Percentiles rank a stretch among this genome's conserved stretches.
Evolutionary conservation across 2,888 invertebrate genomes (phyloP).

Genomic region (Arrhopalites spinosus): DNA sequence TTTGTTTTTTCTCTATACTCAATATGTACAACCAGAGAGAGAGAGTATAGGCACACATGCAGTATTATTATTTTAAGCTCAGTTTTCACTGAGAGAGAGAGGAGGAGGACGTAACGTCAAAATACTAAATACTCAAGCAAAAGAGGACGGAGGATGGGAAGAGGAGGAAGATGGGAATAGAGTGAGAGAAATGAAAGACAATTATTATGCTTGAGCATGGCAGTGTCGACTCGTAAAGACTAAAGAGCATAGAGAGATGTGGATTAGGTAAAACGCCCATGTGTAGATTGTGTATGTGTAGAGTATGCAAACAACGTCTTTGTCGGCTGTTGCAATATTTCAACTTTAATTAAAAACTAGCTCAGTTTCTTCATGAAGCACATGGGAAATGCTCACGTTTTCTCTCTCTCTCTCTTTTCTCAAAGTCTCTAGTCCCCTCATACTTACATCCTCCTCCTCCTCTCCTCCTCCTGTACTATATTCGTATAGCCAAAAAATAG

Average conservation of each 20-base stretch:
- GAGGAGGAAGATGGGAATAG: background rate
- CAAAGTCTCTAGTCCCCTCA: no score
- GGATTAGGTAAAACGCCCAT: conserved; percentile 17
- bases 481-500: background rate
- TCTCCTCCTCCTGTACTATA: background rate
- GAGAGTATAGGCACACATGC: background rate
- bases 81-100: background rate
- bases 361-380: conserved; percentile 14
- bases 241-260: conserved; percentile 1
- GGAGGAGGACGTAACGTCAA: background rate
- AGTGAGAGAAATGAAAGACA: conserved; percentile 8
- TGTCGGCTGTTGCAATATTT: conserved; percentile 30
- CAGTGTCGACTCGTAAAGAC: background rate
- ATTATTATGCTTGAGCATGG: background rate
- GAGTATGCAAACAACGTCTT: conserved; percentile 28
- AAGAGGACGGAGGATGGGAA: background rate
- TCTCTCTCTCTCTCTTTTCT: no score
- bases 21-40: background rate
- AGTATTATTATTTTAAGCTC: background rate
- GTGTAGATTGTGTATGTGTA: conserved; percentile 1
- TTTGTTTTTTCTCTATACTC: background rate
- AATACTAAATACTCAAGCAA: background rate
- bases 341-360: conserved; percentile 32
- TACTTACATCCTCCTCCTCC: background rate
- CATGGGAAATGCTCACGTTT: no score